phyloP scores from a whole-genome alignment of 2,113 vertebrate genomes.

The Electrona antarctica region DNA sequence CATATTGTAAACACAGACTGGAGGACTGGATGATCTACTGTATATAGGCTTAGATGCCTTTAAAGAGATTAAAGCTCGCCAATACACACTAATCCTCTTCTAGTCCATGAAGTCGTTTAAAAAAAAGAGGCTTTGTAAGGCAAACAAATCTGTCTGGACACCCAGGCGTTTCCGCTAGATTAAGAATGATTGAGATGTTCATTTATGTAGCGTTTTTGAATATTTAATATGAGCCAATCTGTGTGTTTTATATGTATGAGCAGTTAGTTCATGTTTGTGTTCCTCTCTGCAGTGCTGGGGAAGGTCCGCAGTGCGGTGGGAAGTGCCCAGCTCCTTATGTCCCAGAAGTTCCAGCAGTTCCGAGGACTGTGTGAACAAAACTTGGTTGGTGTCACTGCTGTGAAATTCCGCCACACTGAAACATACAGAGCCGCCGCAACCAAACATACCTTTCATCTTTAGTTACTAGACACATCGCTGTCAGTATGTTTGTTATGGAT shows the following conservation, averaged over 20 bases:
- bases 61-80: slow-evolving; percentile 43
- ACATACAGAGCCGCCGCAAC: background rate
- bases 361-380: slow-evolving; percentile 97
- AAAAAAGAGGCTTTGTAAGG: background rate
- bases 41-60: slow-evolving; percentile 35
- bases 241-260: background rate
- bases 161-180: background rate
- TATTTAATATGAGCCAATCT: too few species aligned
- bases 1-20: slow-evolving; percentile 3
- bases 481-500: background rate
- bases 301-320: slow-evolving; percentile 93
- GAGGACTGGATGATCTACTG: slow-evolving; percentile 10
- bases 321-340: slow-evolving; percentile 82
- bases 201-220: background rate
- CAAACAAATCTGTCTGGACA: slow-evolving; percentile 11
- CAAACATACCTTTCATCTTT: background rate
- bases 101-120: slow-evolving; percentile 6
- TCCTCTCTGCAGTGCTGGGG: slow-evolving; percentile 84
- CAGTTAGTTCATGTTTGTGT: slow-evolving; percentile 14
- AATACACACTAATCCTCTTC: slow-evolving; percentile 31
- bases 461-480: background rate
- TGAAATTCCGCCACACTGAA: background rate
- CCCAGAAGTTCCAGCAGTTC: slow-evolving; percentile 97
- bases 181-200: background rate
- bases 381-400: slow-evolving; percentile 84